Base-by-base conservation (phyloP, 2,888 invertebrate species). In the Amphipoea oculea region DNA sequence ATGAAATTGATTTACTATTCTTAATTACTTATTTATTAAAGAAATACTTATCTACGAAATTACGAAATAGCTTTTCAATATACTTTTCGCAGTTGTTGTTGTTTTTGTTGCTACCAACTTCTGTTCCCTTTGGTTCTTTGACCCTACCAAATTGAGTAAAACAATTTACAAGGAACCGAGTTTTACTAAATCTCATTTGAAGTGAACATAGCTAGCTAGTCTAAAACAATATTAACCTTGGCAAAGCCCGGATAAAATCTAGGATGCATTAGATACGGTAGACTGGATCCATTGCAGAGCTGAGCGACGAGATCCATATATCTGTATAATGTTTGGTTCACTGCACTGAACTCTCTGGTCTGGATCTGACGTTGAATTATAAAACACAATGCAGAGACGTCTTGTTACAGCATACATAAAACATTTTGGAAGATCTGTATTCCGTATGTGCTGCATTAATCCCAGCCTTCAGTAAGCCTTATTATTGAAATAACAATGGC, bases 201-300 rank as follows among this genome's bases (percentile, higher is more conserved):
- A 70, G 20, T 62, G 7, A 57, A 67, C 42, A 14, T 4, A 76
- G 51, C 48, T 11, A 73, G 51, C 70, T 7, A 66, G n/a, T 68
- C 62, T 69, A n/a, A 78, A 76, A 66, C 67, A 73, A 54, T 51
- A 70, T 73, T 71, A 71, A 71, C 73, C 57, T 75, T 75, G 23
- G 66, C n/a, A 72, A 73, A 69, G 42, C n/a, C 42, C 60, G 62
- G 72, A 86, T 86, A 72, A 62, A 85, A 74, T 76, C 87, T 63
- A 86, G 54, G 2, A 62, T 70, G 62, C 62, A 86, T 86, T 86
- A 77, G 80, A 74, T 48, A 84, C 63, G 81, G 74, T 75, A 67
- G 72, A 69, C 73, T 73, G 65, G 2, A 29, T 76, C 14, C 60
- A 48, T 14, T 73, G 68, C 48, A 60, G 76, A 79, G 60, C 54